Conservation (phyloP, 1,140 invertebrate genomes). For the Araneus ventricosus region DNA sequence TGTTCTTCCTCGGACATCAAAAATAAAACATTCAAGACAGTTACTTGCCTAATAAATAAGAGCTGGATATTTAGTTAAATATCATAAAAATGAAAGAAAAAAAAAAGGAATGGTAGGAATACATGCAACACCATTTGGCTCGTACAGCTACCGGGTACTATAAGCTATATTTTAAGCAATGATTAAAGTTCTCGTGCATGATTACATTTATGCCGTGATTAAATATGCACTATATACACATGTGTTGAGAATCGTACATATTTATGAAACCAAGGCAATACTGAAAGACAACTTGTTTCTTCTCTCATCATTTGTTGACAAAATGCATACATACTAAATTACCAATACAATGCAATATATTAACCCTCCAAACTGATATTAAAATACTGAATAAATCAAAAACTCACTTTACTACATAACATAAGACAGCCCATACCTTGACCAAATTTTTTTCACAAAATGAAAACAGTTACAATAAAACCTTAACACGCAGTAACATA, state of each 20-base stretch:
- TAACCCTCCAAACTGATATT: background rate
- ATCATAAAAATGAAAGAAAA: constrained; percentile 68
- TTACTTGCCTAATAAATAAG: constrained; percentile 60
- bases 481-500: too few species aligned
- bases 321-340: background rate
- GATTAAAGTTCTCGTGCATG: constrained; percentile 36
- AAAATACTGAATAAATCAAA: background rate
- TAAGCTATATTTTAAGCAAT: constrained; percentile 21
- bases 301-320: background rate
- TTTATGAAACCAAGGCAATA: constrained; percentile 28
- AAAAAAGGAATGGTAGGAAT: constrained; percentile 70
- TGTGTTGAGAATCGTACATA: constrained; percentile 26
- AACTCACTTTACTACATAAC: background rate
- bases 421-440: background rate
- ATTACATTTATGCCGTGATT: constrained; percentile 16
- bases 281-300: constrained; percentile 59
- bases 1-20: background rate
- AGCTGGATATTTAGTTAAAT: constrained; percentile 18
- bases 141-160: background rate
- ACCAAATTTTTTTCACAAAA: too few species aligned
- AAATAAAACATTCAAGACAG: constrained; percentile 49
- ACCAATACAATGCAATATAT: background rate
- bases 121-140: constrained; percentile 59
- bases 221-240: constrained; percentile 63
- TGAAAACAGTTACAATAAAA: too few species aligned